Evolutionary conservation across 2,888 invertebrate species (phyloP).

Genomic region (Coelinius sp.): DNA sequence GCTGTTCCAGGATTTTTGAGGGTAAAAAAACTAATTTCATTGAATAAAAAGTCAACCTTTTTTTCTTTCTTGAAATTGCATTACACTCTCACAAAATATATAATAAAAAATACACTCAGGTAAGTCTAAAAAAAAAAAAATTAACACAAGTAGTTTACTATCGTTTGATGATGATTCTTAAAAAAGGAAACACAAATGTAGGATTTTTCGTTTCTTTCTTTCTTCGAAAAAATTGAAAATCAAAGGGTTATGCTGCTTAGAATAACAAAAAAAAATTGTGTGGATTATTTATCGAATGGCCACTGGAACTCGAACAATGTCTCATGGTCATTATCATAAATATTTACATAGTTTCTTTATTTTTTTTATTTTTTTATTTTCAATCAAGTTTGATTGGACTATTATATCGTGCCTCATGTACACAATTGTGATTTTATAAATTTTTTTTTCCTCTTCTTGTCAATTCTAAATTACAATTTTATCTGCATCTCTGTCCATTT

Average conservation of each 20-base stretch:
- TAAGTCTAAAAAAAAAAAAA: conserved; percentile 20
- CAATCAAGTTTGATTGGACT: conserved; percentile 58
- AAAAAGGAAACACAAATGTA: conserved; percentile 11
- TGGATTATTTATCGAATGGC: conserved; percentile 40
- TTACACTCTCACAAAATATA: conserved; percentile 29
- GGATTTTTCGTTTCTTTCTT: not conserved
- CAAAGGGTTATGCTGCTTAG: conserved; percentile 38
- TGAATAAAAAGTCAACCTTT: conserved; percentile 12
- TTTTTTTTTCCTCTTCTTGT: conserved; percentile 23
- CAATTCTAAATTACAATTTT: conserved; percentile 17
- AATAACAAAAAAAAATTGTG: conserved; percentile 47
- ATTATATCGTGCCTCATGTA: conserved; percentile 57
- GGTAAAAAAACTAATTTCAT: conserved; percentile 54
- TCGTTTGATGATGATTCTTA: conserved; percentile 9
- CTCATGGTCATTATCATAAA: conserved; percentile 57
- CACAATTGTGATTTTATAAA: conserved; percentile 53
- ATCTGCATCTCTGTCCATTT: conserved; percentile 37
- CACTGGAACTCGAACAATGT: conserved; percentile 59
- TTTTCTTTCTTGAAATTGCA: conserved; percentile 8
- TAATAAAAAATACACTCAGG: conserved; percentile 31
- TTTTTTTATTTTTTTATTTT: conserved; percentile 54
- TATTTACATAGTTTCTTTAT: conserved; percentile 61
- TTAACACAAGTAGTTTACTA: conserved; percentile 19
- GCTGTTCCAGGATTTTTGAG: conserved; percentile 81
- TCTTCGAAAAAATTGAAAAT: conserved; percentile 31